Evolutionary conservation across 2,797 vertebrate genomes (phyloP), one percentile per base, ranked within the genome.

Genomic region (Eutrigla gurnardus): DNA sequence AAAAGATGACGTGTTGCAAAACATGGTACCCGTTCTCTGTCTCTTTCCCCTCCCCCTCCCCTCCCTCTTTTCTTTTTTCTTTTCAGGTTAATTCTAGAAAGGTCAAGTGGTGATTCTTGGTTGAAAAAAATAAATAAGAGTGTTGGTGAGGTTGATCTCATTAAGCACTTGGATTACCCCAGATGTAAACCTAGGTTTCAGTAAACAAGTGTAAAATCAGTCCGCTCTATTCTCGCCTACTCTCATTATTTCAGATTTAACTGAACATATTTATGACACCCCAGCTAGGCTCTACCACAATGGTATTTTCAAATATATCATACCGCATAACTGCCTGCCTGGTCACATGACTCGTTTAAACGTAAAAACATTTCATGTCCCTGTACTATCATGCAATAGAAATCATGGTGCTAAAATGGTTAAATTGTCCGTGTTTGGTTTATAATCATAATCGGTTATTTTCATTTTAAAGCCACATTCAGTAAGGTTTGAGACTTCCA

Each of bases 301-400:
- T 54, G 4, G 7, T 65, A 50, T 37, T 37, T 65, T 32, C 49
- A 36, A 33, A 55, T 62, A 12, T 9, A 4, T 47, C 35, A 33
- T 33, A 13, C 10, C 35, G 40, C n/a, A 39, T 58, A 7, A 63
- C 45, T 11, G 33, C 57, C 50, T 52, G n/a, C 33, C 45, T 50
- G 33, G 25, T 73, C 13, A 64, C 14, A 52, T 54, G 36, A 63
- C 39, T 68, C 12, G 14, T 9, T 37, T 36, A 57, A 47, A 46
- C 25, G 33, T 47, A 58, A 49, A 25, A 32, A 33, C 13, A 7
- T 32, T 33, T 8, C 3, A 49, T 63, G 11, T 32, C 25, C 2
- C 18, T 32, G 12, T 70, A 39, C 46, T 59, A 36, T 53, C 15
- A 40, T 18, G 40, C 4, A 53, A n/a, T 35, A 40, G 15, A 66